Base-by-base conservation (phyloP, 2,113 vertebrate genomes). In the Motacilla tschutschensis region DNA sequence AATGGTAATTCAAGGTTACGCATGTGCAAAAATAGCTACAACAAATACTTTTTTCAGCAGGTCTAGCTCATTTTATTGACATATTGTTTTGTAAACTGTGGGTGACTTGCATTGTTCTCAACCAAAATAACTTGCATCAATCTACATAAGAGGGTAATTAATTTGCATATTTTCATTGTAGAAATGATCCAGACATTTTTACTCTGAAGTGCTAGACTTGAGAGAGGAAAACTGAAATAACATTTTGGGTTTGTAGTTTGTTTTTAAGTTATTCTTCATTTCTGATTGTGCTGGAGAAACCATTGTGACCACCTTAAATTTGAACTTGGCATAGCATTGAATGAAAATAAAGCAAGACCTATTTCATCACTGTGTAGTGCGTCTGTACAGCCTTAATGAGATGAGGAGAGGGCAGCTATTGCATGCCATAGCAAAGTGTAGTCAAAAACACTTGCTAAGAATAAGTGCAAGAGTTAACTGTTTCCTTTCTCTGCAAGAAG, bases 41-140 rank as follows among this genome's bases (percentile, higher is more conserved):
- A 83, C 82, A 94, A 80, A 91, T 93, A 87, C 46, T 88, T 92
- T 90, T 63, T 87, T 88, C 92, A 80, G 88, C 74, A 84, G 92
- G 85, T 93, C 95, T 91, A 90, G 74, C 89, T 95, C 62, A 41
- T 95, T 95, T 94, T 93, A 89, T 90, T 96, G 95, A 95, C 89
- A 83, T 94, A 93, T 24, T 96, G 91, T 93, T 97, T 96, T 92
- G 93, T 93, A 94, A 96, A 93, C 93, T 93, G 70, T 5, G 85
- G 76, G 86, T 72, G 94, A 94, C 90, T 85, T 74, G 48, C 83
- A 92, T 94, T 96, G 93, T 96, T 95, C 78, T 94, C 85, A 81
- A 91, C 87, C 35, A 81, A 93, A 95, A 91, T 88, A 93, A 84
- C 84, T 86, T 79, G 14, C 83, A 93, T 95, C 95, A 92, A 85